These are phyloP conservation scores for Schizothorax lantsangensis DNA, from an alignment of 2,797 vertebrate genomes.

Conservation along the genomic window DNA sequence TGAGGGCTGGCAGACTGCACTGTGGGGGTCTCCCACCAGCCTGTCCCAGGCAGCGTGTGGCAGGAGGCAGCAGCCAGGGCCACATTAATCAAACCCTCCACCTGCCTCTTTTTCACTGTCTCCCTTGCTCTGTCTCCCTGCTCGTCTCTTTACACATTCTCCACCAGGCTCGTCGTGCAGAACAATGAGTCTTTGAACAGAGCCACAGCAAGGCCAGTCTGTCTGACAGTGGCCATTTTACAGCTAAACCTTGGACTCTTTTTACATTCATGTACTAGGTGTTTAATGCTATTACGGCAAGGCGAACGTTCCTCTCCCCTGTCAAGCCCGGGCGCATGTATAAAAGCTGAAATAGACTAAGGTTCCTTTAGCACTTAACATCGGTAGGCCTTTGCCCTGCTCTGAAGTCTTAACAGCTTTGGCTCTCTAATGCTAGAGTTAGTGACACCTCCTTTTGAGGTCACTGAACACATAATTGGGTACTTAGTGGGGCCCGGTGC, in stretches of 20 bases:
- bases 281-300: slow-evolving; percentile 74
- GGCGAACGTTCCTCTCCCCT: slow-evolving; percentile 65
- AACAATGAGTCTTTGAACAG: slow-evolving; percentile 62
- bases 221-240: slow-evolving; percentile 59
- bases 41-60: slow-evolving; percentile 64
- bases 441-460: slow-evolving; percentile 58
- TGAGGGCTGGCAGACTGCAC: slow-evolving; percentile 71
- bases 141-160: slow-evolving; percentile 65
- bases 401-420: slow-evolving; percentile 56
- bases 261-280: slow-evolving; percentile 46
- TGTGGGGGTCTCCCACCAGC: slow-evolving; percentile 67
- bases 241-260: slow-evolving; percentile 47
- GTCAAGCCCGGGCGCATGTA: slow-evolving; percentile 67
- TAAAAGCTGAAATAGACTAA: slow-evolving; percentile 70
- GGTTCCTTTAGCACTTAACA: slow-evolving; percentile 78
- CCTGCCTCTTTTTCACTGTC: slow-evolving; percentile 70
- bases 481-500: slow-evolving; percentile 56
- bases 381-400: slow-evolving; percentile 62
- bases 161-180: slow-evolving; percentile 54
- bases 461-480: slow-evolving; percentile 64
- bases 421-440: slow-evolving; percentile 59
- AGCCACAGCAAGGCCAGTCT: slow-evolving; percentile 43
- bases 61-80: slow-evolving; percentile 58
- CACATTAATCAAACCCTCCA: slow-evolving; percentile 81
- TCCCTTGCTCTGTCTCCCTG: slow-evolving; percentile 66